Evolutionary conservation across 2,888 invertebrate species (phyloP).

Genomic region (Heliconius erato): DNA sequence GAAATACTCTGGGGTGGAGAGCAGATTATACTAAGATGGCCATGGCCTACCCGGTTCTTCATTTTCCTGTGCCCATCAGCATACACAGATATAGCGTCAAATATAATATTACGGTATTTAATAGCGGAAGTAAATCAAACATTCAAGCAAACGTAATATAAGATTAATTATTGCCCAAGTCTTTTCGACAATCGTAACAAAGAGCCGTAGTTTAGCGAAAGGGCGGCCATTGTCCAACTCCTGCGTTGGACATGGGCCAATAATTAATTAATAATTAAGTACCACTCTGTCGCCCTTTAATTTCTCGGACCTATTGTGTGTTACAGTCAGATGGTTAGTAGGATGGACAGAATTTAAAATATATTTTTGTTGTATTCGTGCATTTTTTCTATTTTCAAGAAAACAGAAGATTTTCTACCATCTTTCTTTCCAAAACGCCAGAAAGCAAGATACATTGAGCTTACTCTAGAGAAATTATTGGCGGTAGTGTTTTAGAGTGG

Average conservation of each 20-base stretch:
- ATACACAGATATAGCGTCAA: too few species aligned
- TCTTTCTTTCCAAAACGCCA: too few species aligned
- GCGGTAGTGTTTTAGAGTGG: too few species aligned
- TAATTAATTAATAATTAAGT: slow-evolving; percentile 73
- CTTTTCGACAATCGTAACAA: slow-evolving; percentile 34
- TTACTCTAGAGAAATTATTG: too few species aligned
- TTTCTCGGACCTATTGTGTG: slow-evolving; percentile 36
- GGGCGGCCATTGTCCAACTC: slow-evolving; percentile 58
- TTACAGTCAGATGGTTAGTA: neutral
- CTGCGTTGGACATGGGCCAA: slow-evolving; percentile 64
- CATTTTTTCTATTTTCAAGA: neutral
- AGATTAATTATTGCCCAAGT: slow-evolving; percentile 38
- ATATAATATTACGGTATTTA: neutral
- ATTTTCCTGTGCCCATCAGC: too few species aligned
- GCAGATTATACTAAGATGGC: too few species aligned
- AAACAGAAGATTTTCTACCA: neutral
- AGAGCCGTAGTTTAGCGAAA: slow-evolving; percentile 54
- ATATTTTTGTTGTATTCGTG: neutral
- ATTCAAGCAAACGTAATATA: slow-evolving; percentile 5
- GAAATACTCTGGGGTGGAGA: too few species aligned
- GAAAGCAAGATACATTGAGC: too few species aligned
- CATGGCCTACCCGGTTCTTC: too few species aligned
- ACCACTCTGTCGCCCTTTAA: slow-evolving; percentile 61
- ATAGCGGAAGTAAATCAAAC: neutral
- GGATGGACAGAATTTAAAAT: neutral